Evolutionary conservation across 2,797 vertebrate genomes (phyloP).

Genomic region (Microctenopoma stevenorrisi): DNA sequence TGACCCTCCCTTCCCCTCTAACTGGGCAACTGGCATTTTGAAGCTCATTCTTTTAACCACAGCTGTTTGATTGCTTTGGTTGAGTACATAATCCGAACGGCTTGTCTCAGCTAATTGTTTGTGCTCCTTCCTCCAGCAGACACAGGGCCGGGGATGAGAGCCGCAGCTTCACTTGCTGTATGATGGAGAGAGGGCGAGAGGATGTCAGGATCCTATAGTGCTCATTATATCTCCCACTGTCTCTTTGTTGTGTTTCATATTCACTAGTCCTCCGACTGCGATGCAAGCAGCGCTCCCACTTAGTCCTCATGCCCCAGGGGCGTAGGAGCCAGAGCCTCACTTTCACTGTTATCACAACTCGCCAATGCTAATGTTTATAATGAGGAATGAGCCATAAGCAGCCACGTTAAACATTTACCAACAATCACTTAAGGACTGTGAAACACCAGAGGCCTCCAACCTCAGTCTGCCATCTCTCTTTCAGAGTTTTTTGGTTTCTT

Average conservation of each 20-base stretch:
- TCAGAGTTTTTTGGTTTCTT: conserved; percentile 35
- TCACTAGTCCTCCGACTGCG: conserved; percentile 57
- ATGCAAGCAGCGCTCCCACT: conserved; percentile 62
- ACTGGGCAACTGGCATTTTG: conserved; percentile 80
- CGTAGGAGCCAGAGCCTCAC: conserved; percentile 51
- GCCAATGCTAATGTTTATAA: conserved; percentile 72
- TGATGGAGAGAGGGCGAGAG: conserved; percentile 77
- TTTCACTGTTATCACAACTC: conserved; percentile 64
- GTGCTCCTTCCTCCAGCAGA: conserved; percentile 75
- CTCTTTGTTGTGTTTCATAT: conserved; percentile 74
- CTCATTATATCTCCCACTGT: conserved; percentile 80
- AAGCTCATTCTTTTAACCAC: conserved; percentile 74
- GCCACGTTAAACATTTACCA: conserved; percentile 62
- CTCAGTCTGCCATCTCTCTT: conserved; percentile 71
- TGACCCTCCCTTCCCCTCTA: conserved; percentile 88
- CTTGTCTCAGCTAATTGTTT: conserved; percentile 83
- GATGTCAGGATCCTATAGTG: conserved; percentile 70
- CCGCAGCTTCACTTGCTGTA: conserved; percentile 54
- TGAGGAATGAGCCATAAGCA: conserved; percentile 50
- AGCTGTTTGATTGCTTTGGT: conserved; percentile 77
- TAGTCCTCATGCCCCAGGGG: conserved; percentile 65
- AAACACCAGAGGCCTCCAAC: conserved; percentile 54
- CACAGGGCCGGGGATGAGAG: conserved; percentile 64
- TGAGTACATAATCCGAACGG: conserved; percentile 78
- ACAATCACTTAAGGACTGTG: conserved; percentile 39